These are phyloP conservation scores for Microtus ochrogaster DNA, from an alignment of 2,113 vertebrate species.

Conservation along the genomic window DNA sequence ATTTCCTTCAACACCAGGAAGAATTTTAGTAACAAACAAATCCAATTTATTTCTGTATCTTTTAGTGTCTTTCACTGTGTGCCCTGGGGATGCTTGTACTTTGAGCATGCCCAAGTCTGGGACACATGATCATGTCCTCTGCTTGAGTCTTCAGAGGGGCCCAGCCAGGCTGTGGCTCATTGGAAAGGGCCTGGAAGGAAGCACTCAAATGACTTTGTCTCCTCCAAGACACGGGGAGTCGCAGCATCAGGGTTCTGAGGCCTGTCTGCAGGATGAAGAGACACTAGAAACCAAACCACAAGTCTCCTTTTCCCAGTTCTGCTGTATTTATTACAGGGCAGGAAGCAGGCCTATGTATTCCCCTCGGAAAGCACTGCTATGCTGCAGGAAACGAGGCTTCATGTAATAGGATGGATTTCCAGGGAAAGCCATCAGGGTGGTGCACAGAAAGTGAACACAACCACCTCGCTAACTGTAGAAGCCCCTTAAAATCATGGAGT, in stretches of 20 bases:
- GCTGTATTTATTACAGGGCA: rapidly evolving
- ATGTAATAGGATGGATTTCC: not conserved
- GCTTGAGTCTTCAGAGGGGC: not conserved
- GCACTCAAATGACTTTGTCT: too few relatives aligned
- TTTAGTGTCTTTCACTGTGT: not conserved
- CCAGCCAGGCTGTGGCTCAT: not conserved
- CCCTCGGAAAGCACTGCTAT: rapidly evolving
- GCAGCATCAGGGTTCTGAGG: not conserved
- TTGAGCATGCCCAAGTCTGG: too few relatives aligned
- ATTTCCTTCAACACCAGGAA: not conserved
- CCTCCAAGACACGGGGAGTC: not conserved
- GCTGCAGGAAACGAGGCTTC: not conserved
- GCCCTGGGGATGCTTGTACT: not conserved
- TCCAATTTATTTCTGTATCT: not conserved
- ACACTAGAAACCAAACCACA: not conserved
- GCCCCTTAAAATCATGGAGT: not conserved
- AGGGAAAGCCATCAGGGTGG: not conserved
- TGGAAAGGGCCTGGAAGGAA: not conserved
- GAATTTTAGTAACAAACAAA: not conserved
- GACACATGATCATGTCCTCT: not conserved
- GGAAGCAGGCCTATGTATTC: rapidly evolving
- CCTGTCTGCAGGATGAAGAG: not conserved
- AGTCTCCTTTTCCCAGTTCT: not conserved
- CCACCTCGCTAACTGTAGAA: not conserved
- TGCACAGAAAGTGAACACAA: not conserved